phyloP scores from a whole-genome alignment of 2,888 invertebrate genomes.

The Anorthoa munda region DNA sequence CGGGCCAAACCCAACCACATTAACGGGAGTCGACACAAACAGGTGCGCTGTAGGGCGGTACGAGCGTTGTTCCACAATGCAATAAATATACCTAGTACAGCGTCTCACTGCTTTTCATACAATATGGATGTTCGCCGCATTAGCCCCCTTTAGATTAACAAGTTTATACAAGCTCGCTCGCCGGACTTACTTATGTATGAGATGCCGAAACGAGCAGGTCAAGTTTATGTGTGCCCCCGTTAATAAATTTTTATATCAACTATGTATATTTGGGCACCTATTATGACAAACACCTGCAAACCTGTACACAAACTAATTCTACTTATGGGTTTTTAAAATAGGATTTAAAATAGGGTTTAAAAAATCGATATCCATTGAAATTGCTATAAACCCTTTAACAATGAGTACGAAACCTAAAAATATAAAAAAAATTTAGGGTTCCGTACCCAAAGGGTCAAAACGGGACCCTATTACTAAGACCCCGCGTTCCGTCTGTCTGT shows the following conservation, averaged over 20 bases:
- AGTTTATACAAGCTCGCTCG: conserved; percentile 75
- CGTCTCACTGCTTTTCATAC: conserved; percentile 75
- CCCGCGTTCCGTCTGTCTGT: too few species aligned
- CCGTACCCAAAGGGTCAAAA: too few species aligned
- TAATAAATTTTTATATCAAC: conserved; percentile 30
- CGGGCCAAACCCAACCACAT: conserved; percentile 56
- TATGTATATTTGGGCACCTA: background rate
- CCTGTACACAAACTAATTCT: background rate
- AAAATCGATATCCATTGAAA: background rate
- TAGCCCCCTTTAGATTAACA: conserved; percentile 84
- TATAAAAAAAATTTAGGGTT: background rate
- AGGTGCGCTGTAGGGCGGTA: conserved; percentile 66
- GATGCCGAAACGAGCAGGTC: conserved; percentile 34
- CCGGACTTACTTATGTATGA: conserved; percentile 82
- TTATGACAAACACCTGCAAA: background rate
- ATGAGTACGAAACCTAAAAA: background rate
- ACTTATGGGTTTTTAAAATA: background rate
- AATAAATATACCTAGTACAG: conserved; percentile 76
- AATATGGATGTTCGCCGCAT: conserved; percentile 80
- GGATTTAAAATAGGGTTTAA: background rate
- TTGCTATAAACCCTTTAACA: background rate
- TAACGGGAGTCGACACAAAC: conserved; percentile 61
- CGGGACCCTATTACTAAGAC: too few species aligned
- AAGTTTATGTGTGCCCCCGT: conserved; percentile 15
- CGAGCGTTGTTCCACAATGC: conserved; percentile 69